Percentiles rank a stretch among this genome's conserved stretches.
These are phyloP conservation scores for Erpetoichthys calabaricus DNA, from an alignment of 2,797 vertebrate species.

Conservation along the genomic window DNA sequence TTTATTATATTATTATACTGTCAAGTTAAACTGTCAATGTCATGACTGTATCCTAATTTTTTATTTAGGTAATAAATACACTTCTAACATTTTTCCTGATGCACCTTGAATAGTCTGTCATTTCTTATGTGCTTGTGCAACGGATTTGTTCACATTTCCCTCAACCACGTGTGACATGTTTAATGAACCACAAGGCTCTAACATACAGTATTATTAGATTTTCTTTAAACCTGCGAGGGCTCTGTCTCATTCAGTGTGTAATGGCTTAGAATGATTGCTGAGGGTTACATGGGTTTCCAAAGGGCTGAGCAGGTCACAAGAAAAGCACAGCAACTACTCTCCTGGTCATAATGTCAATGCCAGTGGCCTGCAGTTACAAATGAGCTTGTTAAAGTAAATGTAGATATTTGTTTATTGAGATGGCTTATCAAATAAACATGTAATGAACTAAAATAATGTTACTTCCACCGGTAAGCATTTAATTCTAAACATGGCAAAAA, in stretches of 20 bases:
- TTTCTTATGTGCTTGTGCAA: background rate
- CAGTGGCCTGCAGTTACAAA: conserved; percentile 1
- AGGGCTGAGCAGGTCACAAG: conserved; percentile 1
- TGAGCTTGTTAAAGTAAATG: background rate
- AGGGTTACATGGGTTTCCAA: conserved; percentile 2
- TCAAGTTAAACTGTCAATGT: no score
- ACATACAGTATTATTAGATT: conserved; percentile 3
- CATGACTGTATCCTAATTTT: no score
- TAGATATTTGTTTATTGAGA: no score
- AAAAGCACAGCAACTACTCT: background rate
- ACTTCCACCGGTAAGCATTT: no score
- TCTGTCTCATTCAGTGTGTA: conserved; percentile 4
- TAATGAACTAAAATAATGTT: no score
- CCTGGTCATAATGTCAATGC: conserved; percentile 2
- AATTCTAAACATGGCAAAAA: no score
- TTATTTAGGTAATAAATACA: no score
- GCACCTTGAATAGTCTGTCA: background rate
- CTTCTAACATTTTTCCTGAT: no score
- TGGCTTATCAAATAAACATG: no score
- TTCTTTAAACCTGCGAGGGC: conserved; percentile 4
- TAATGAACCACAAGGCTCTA: conserved; percentile 3
- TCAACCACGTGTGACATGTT: conserved; percentile 1
- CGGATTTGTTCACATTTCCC: conserved; percentile 3
- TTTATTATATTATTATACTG: no score
- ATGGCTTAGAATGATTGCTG: conserved; percentile 5